These are phyloP conservation scores for Resseliella maxima DNA, from an alignment of 2,888 invertebrate genomes.

Conservation along the genomic window DNA sequence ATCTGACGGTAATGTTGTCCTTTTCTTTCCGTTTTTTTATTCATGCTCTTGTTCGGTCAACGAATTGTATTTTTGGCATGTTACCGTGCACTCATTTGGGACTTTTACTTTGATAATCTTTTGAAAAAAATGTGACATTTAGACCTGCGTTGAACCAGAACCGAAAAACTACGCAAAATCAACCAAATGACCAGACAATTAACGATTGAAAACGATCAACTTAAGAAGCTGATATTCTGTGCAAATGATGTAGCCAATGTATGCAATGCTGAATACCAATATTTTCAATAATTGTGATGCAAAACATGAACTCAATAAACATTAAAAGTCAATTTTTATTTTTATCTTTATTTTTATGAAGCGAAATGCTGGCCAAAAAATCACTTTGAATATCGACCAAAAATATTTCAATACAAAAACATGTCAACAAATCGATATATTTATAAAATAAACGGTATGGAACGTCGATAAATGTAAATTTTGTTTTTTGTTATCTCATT, in stretches of 20 bases:
- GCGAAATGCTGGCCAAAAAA: too few species aligned
- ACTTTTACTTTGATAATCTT: conserved; percentile 27
- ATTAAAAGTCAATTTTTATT: conserved; percentile 14
- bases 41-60: not conserved
- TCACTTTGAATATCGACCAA: too few species aligned
- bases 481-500: not conserved
- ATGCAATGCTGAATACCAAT: too few species aligned
- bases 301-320: not conserved
- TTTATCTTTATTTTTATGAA: not conserved
- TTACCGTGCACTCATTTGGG: not conserved
- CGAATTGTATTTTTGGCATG: not conserved
- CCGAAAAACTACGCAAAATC: not conserved
- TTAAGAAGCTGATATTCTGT: not conserved
- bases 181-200: not conserved
- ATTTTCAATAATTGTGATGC: too few species aligned
- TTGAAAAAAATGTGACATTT: conserved; percentile 51
- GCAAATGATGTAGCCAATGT: too few species aligned
- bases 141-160: conserved; percentile 13
- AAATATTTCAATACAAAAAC: not conserved
- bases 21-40: not conserved
- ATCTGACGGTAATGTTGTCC: not conserved
- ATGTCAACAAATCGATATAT: conserved; percentile 33
- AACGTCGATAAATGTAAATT: too few species aligned
- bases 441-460: not conserved
- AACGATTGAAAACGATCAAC: not conserved